Evolutionary conservation across 2,113 vertebrate genomes (phyloP).

Genomic region (Australoheros scitulus): DNA sequence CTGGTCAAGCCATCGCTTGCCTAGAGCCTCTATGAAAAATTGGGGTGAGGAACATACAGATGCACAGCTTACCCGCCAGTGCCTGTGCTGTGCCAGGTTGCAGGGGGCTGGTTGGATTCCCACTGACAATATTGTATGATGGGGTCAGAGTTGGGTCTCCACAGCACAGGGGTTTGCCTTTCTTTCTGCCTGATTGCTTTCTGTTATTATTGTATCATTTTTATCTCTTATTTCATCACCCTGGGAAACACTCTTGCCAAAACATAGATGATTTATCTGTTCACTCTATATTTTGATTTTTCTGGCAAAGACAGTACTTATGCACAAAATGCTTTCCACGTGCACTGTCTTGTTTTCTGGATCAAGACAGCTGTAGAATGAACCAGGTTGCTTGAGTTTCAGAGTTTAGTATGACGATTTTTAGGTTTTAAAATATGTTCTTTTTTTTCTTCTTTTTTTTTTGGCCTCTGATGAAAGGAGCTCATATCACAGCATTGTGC

Average conservation of each 20-base stretch:
- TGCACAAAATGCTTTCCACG: constrained; percentile 79
- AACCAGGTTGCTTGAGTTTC: constrained; percentile 65
- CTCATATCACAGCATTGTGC: constrained; percentile 71
- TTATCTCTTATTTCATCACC: constrained; percentile 55
- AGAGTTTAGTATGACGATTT: constrained; percentile 62
- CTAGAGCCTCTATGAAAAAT: constrained; percentile 61
- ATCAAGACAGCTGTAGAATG: constrained; percentile 57
- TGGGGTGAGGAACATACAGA: constrained; percentile 61
- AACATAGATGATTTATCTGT: constrained; percentile 53
- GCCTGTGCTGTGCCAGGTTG: constrained; percentile 70
- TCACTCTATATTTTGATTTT: constrained; percentile 52
- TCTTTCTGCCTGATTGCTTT: constrained; percentile 74
- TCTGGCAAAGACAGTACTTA: constrained; percentile 72
- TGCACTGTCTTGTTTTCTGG: constrained; percentile 68
- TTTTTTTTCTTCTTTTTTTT: constrained; percentile 40
- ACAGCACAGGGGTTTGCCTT: constrained; percentile 78
- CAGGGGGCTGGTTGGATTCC: constrained; percentile 64
- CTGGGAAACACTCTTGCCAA: constrained; percentile 65
- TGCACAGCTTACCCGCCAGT: constrained; percentile 70
- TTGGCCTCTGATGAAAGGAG: constrained; percentile 60
- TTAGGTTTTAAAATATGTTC: constrained; percentile 64
- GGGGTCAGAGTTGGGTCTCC: constrained; percentile 72
- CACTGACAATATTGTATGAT: constrained; percentile 63
- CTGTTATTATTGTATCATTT: constrained; percentile 57
- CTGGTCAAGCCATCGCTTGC: constrained; percentile 60